phyloP scores from a whole-genome alignment of 1,140 invertebrate genomes.

The Hirudo medicinalis region DNA sequence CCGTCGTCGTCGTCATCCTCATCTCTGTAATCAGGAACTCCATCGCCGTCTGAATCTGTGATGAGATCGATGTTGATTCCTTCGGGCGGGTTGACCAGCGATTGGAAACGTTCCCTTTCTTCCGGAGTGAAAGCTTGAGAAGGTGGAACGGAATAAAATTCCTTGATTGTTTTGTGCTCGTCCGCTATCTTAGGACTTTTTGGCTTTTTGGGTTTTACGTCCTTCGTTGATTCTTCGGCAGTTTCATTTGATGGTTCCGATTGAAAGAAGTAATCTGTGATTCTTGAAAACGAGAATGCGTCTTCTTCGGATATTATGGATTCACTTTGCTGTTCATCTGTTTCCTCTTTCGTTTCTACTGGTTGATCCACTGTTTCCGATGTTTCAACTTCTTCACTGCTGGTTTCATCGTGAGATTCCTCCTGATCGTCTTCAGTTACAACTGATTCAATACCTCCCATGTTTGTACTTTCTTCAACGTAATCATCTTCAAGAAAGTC shows the following conservation, averaged over 20 bases:
- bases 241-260: no score
- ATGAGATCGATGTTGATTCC: constrained; percentile 20
- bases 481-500: constrained; percentile 14
- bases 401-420: neutral
- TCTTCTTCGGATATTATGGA: neutral
- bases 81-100: neutral
- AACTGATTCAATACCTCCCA: neutral
- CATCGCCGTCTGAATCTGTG: constrained; percentile 18
- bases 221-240: neutral
- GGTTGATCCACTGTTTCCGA: neutral
- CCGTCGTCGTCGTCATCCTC: constrained; percentile 24
- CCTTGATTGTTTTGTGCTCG: neutral
- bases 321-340: neutral
- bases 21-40: constrained; percentile 14
- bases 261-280: no score
- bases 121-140: neutral
- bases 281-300: no score
- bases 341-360: neutral
- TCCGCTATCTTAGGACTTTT: neutral
- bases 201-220: neutral
- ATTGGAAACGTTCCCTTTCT: neutral
- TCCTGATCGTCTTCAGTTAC: neutral
- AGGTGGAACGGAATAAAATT: neutral
- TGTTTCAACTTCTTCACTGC: neutral
- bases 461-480: no score